Base-by-base conservation (phyloP, 2,113 vertebrate species). In the Riparia riparia region DNA sequence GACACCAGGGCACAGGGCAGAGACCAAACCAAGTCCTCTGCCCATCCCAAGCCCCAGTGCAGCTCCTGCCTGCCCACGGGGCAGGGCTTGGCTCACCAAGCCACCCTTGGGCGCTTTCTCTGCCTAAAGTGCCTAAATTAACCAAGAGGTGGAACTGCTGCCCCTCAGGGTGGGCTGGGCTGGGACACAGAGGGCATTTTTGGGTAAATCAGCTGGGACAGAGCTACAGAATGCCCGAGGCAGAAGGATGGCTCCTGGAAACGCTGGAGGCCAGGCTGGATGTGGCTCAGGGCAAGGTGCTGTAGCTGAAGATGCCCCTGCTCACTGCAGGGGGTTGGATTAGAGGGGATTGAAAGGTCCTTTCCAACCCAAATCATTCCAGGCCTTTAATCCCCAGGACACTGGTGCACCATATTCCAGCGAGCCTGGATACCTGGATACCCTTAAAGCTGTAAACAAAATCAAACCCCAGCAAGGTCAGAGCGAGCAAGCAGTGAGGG, bases 391-490 rank as follows among this genome's bases (percentile, higher is more conserved):
- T 29, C 28, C 60, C 26, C 49, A 45, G 37, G 20, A 12, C 37
- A 10, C 41, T 17, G 44, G 7, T n/a, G 41, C 14, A 72, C 61
- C 41, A 3, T 1, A 11, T 22, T 32, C 63, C 79, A 88, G 21
- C 11, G 0, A 42, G 76, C 80, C 26, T 19, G 53, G 37, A 58
- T 8, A 25, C 80, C 26, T 19, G 53, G 37, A 58, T 8, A 25
- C 6, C n/a, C 86, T 60, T 19, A 14, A 13, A 71, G 69, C 47
- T 71, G 53, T 32, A 68, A 93, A 61, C 11, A 77, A 69, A 65
- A 82, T 41, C 69, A 37, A 74, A 65, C 2, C 25, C n/a, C 81
- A 87, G 60, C 90, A 96, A 89, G 90, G 90, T 87, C 92, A 91
- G 87, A 81, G 94, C 53, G 41, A 84, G 79, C 41, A 60, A 95